These are phyloP conservation scores for Nesidiocoris tenuis DNA, from an alignment of 2,888 invertebrate species.

Conservation along the genomic window DNA sequence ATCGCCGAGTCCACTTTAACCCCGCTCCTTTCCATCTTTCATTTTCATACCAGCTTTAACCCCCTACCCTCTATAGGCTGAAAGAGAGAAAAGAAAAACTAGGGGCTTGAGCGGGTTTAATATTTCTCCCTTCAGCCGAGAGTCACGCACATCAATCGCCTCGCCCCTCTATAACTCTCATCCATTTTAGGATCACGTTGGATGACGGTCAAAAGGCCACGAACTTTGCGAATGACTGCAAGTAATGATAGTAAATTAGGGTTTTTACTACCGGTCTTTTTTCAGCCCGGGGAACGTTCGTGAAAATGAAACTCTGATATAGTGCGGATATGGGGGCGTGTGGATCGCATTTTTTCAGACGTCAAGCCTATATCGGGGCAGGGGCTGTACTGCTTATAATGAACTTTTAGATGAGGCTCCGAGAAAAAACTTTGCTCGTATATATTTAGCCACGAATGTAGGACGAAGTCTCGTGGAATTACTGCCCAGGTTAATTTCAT, in stretches of 20 bases:
- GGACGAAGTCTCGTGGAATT: too few species aligned
- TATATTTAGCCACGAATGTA: too few species aligned
- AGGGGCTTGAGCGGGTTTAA: not conserved
- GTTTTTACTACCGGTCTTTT: not conserved
- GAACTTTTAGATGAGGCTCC: not conserved
- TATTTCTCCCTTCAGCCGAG: not conserved
- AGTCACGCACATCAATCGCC: not conserved
- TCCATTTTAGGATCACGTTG: not conserved
- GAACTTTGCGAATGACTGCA: not conserved
- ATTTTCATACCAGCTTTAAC: not conserved
- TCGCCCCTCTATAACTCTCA: too few species aligned
- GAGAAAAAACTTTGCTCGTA: too few species aligned
- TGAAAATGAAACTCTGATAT: not conserved
- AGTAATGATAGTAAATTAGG: not conserved
- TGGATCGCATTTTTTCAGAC: not conserved
- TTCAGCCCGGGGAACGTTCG: not conserved
- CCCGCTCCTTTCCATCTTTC: not conserved
- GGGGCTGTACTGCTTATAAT: not conserved
- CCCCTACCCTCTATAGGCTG: not conserved
- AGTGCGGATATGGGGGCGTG: not conserved
- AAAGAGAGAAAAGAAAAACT: not conserved
- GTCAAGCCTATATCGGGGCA: not conserved
- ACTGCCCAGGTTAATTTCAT: too few species aligned
- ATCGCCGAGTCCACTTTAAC: not conserved
- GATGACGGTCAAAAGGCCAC: not conserved